These are phyloP conservation scores for Myanophis thanlyinensis DNA, from an alignment of 2,113 vertebrate genomes.

Conservation along the genomic window DNA sequence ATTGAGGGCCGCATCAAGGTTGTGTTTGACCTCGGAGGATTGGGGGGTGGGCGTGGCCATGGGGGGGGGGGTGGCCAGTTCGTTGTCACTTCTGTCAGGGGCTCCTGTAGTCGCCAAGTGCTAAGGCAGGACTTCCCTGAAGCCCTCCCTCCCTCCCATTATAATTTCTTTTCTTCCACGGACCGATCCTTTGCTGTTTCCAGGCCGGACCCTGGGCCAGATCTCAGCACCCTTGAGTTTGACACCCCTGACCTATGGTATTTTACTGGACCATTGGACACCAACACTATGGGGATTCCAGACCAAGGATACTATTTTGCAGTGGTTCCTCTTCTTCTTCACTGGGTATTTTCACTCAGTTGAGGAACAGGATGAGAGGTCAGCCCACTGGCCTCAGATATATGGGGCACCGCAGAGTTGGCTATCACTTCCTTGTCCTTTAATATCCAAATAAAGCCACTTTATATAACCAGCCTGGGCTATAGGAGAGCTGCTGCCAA, in stretches of 20 bases:
- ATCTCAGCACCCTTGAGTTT: no score
- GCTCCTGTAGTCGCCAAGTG: no score
- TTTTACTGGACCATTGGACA: not conserved
- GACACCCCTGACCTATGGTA: not conserved
- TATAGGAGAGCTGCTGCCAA: not conserved
- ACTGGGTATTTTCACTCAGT: not conserved
- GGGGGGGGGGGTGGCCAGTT: no score
- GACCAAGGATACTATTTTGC: not conserved
- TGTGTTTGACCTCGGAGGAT: no score
- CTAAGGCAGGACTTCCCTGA: no score
- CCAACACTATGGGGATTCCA: not conserved
- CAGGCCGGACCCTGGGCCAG: no score
- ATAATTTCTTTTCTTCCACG: no score
- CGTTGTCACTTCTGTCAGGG: no score
- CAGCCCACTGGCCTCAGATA: not conserved
- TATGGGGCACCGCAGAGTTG: not conserved
- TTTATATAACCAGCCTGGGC: not conserved
- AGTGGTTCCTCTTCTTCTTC: not conserved
- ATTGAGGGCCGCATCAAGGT: no score
- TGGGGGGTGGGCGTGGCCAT: no score
- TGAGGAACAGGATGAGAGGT: not conserved
- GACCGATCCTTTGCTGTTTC: no score
- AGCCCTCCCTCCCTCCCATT: no score
- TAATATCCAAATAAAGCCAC: not conserved
- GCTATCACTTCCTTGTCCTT: not conserved